phyloP scores from a whole-genome alignment of 2,113 vertebrate species.

The Gobius niger region DNA sequence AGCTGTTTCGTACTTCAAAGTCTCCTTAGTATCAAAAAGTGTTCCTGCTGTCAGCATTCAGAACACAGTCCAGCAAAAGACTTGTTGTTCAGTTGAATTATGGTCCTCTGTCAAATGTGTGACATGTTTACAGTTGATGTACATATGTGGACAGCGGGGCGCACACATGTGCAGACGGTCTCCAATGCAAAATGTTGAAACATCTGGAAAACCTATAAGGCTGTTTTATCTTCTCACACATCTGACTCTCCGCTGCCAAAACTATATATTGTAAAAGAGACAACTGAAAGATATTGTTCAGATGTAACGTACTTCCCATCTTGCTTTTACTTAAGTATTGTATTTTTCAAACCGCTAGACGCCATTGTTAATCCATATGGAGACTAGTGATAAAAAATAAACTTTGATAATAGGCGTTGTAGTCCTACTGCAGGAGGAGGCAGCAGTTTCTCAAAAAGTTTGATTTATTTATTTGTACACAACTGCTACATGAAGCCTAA shows the following conservation, averaged over 20 bases:
- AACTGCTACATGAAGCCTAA: neutral
- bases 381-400: too few relatives aligned
- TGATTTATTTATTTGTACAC: too few relatives aligned
- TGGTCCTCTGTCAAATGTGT: neutral
- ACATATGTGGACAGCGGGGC: neutral
- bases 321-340: too few relatives aligned
- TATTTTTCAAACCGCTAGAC: too few relatives aligned
- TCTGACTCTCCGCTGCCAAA: neutral
- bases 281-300: neutral
- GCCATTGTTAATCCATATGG: too few relatives aligned
- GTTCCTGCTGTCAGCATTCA: constrained; percentile 3
- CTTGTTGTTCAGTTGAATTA: constrained; percentile 8
- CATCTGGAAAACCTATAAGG: constrained; percentile 1
- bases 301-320: too few relatives aligned
- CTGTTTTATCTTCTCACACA: neutral
- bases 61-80: constrained; percentile 8
- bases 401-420: too few relatives aligned
- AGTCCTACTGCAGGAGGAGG: too few relatives aligned
- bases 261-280: neutral
- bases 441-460: too few relatives aligned
- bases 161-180: neutral
- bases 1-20: constrained; percentile 45
- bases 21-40: constrained; percentile 28
- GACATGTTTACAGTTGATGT: neutral
- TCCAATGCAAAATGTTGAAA: constrained; percentile 1